These are phyloP conservation scores for Amphipoea oculea DNA, from an alignment of 2,888 invertebrate genomes.

Conservation along the genomic window DNA sequence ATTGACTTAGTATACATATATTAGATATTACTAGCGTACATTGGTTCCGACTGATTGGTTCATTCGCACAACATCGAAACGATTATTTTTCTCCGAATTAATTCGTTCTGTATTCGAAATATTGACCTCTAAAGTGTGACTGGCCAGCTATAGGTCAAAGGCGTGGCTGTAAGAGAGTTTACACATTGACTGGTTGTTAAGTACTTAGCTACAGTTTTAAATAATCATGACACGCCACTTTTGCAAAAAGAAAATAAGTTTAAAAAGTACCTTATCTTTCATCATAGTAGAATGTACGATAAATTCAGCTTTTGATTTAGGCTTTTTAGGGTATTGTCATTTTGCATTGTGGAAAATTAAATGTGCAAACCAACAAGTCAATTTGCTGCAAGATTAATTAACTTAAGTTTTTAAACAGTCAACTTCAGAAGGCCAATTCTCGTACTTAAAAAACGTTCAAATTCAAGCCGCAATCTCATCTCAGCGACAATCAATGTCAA, in stretches of 20 bases:
- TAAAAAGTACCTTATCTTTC: background rate
- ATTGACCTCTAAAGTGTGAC: conserved; percentile 70
- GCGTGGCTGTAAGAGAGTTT: conserved; percentile 74
- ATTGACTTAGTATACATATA: too few relatives aligned
- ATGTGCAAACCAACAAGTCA: background rate
- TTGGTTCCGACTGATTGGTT: conserved; percentile 59
- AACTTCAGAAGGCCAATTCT: too few relatives aligned
- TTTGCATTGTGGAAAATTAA: too few relatives aligned
- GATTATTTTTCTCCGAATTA: conserved; percentile 61
- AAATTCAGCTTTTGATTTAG: background rate
- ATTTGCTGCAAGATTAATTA: background rate
- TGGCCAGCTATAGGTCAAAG: conserved; percentile 81
- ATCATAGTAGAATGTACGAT: background rate
- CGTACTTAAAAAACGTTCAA: too few relatives aligned
- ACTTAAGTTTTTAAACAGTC: background rate
- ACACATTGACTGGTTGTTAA: conserved; percentile 31
- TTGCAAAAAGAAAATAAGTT: background rate
- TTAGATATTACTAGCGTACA: background rate
- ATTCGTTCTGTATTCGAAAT: conserved; percentile 65
- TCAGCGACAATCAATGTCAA: too few relatives aligned
- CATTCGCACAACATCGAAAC: conserved; percentile 63
- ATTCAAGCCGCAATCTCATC: too few relatives aligned
- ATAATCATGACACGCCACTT: background rate
- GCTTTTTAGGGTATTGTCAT: background rate
- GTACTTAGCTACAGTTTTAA: background rate